Conservation (phyloP, 2,797 vertebrate species). For the Phalanger gymnotis region DNA sequence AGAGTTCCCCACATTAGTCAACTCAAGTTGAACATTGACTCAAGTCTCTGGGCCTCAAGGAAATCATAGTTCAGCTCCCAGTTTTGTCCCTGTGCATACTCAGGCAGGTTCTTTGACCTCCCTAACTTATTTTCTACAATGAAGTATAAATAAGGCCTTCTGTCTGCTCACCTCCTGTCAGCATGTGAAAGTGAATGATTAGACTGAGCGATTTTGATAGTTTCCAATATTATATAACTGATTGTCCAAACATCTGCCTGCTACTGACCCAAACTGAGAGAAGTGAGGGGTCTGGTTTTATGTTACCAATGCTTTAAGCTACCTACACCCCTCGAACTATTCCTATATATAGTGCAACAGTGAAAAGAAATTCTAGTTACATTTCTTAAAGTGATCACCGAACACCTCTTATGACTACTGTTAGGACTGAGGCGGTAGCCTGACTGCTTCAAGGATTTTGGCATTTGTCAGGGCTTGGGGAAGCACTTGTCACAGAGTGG, state of each 20-base stretch:
- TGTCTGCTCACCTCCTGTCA: background rate
- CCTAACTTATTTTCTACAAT: background rate
- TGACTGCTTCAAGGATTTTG: background rate
- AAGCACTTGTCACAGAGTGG: background rate
- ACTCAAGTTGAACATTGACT: background rate
- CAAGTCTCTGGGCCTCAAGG: background rate
- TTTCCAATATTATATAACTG: background rate
- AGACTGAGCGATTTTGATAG: background rate
- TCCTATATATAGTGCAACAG: background rate
- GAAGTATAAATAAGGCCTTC: background rate
- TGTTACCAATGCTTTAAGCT: background rate
- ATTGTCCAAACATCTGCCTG: background rate
- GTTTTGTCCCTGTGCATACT: background rate
- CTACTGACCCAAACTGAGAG: background rate
- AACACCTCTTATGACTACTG: background rate
- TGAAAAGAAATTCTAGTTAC: background rate
- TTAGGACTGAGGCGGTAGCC: background rate
- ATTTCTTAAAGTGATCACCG: background rate
- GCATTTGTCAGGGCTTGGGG: background rate
- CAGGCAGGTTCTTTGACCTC: background rate
- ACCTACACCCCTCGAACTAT: background rate
- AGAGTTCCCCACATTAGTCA: background rate
- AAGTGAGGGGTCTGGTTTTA: background rate
- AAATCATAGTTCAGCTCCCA: background rate
- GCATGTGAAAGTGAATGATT: background rate